Evolutionary conservation across 2,797 vertebrate species (phyloP).

Genomic region (Perodicticus potto): DNA sequence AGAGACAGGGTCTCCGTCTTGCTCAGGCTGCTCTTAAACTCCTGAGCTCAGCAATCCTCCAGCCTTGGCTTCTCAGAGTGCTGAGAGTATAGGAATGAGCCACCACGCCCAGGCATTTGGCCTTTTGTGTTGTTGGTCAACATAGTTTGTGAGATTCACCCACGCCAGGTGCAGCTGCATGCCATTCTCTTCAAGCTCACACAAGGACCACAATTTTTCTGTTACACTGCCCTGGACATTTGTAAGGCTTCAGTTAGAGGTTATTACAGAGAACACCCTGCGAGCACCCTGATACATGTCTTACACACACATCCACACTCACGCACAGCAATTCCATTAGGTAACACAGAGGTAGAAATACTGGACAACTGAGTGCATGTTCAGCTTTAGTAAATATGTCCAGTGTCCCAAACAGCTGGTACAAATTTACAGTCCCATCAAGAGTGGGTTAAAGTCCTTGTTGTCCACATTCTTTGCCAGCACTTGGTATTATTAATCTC

Average conservation of each 20-base stretch:
- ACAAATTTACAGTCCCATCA: neutral
- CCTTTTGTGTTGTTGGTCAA: neutral
- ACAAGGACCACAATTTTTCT: neutral
- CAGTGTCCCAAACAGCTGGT: neutral
- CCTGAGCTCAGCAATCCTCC: too few species aligned
- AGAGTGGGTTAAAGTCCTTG: neutral
- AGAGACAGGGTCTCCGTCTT: too few species aligned
- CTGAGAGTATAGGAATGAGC: too few species aligned
- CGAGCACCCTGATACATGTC: neutral
- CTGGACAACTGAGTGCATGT: neutral
- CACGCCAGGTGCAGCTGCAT: neutral
- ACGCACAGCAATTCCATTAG: neutral
- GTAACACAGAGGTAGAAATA: neutral
- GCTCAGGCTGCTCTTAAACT: too few species aligned
- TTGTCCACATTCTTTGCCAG: neutral
- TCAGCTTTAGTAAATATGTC: neutral
- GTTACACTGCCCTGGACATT: neutral
- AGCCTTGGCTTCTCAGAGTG: too few species aligned
- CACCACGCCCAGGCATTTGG: too few species aligned
- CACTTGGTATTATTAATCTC: neutral
- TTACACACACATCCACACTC: neutral
- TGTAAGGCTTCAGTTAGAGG: neutral
- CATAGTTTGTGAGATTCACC: neutral
- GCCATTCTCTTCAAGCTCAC: neutral
- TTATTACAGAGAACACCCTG: neutral